Percentiles rank a stretch among this genome's conserved stretches.
Conservation (phyloP, 2,888 invertebrate genomes). For the Lamellibrachia columna region DNA sequence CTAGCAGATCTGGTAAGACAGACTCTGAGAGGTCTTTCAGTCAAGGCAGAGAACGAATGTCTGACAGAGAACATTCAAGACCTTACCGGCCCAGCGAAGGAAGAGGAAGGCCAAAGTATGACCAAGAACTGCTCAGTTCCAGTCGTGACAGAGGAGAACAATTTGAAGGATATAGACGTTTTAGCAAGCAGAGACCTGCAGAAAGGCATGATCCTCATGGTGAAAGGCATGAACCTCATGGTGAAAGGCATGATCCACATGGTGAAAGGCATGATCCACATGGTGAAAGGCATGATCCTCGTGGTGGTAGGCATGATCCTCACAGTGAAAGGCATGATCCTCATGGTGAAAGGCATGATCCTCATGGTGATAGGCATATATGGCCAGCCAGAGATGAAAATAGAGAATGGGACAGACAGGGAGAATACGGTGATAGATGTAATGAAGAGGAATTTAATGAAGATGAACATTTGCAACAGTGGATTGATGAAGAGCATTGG, state of each 20-base stretch:
- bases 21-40: slow-evolving; percentile 23
- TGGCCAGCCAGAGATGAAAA: slow-evolving; percentile 17
- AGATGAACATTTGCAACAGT: slow-evolving; percentile 13
- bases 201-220: slow-evolving; percentile 21
- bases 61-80: not conserved
- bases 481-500: slow-evolving; percentile 22
- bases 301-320: slow-evolving; percentile 13
- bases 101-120: not conserved
- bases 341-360: slow-evolving; percentile 19
- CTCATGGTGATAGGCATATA: not conserved
- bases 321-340: slow-evolving; percentile 16
- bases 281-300: slow-evolving; percentile 9
- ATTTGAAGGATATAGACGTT: not conserved
- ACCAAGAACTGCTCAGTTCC: slow-evolving; percentile 22
- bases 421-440: slow-evolving; percentile 8
- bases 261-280: not conserved
- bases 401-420: slow-evolving; percentile 20
- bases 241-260: not conserved
- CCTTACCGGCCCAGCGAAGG: not conserved
- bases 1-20: slow-evolving; percentile 19
- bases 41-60: slow-evolving; percentile 13
- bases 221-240: not conserved
- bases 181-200: not conserved
- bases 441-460: slow-evolving; percentile 19
- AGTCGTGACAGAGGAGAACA: slow-evolving; percentile 23